Evolutionary conservation across 2,113 vertebrate species (phyloP).

Genomic region (Nibea coibor): DNA sequence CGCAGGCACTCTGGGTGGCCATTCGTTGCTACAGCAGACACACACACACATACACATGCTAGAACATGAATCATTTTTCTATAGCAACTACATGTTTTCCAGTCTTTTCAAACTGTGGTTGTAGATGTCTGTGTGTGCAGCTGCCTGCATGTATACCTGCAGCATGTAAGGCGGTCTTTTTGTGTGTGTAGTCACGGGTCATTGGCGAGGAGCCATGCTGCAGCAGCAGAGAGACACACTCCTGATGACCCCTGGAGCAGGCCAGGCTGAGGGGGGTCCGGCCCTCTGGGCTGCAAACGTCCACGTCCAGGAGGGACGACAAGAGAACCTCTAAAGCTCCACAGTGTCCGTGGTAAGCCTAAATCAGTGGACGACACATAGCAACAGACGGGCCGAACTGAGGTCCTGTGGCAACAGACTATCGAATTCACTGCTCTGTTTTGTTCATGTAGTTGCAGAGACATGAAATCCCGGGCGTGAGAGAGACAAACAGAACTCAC

Average conservation of each 20-base stretch:
- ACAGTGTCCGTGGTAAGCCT: constrained; percentile 98
- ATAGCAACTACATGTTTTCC: not conserved
- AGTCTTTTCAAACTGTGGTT: not conserved
- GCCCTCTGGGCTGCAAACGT: constrained; percentile 93
- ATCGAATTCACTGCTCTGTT: too few relatives aligned
- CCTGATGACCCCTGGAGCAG: constrained; percentile 93
- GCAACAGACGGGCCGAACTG: not conserved
- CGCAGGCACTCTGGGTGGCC: constrained; percentile 96
- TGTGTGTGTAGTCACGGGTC: constrained; percentile 92
- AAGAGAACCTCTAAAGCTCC: constrained; percentile 94
- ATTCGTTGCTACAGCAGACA: constrained; percentile 88
- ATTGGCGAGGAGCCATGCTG: constrained; percentile 95
- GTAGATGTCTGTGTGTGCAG: not conserved
- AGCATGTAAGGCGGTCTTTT: constrained; percentile 94
- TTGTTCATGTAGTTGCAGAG: not conserved
- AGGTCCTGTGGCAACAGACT: too few relatives aligned
- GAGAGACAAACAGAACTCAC: constrained; percentile 82
- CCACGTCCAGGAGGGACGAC: constrained; percentile 93
- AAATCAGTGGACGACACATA: constrained; percentile 1
- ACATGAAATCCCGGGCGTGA: not conserved
- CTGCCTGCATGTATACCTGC: constrained; percentile 85
- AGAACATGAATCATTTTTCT: not conserved
- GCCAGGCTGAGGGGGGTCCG: constrained; percentile 94
- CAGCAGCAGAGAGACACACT: constrained; percentile 96
- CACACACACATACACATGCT: constrained; percentile 18